Conservation (phyloP, 2,113 vertebrate genomes). For the Nesoenas mayeri region DNA sequence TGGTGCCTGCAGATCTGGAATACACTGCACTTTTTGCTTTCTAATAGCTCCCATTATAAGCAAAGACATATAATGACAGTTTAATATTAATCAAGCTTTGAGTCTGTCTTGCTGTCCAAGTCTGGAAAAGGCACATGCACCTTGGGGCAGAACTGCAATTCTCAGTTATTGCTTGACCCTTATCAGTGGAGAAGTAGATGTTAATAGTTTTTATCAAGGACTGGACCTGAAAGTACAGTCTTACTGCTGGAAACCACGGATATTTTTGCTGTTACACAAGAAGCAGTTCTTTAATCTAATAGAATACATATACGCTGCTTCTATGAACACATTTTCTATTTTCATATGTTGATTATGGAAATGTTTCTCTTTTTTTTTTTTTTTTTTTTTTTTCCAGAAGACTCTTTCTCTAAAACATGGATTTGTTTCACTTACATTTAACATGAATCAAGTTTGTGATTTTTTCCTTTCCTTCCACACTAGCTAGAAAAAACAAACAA, state of each 20-base stretch:
- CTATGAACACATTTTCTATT: not conserved
- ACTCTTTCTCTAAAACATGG: not conserved
- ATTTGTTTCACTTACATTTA: not conserved
- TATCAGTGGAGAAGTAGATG: not conserved
- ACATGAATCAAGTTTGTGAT: not conserved
- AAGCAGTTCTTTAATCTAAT: not conserved
- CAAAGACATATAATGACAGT: not conserved
- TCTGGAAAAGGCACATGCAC: not conserved
- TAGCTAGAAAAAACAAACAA: not conserved
- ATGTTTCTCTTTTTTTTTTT: not conserved
- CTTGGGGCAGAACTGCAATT: not conserved
- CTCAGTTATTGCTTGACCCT: not conserved
- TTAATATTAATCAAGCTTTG: not conserved
- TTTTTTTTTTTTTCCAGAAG: not conserved
- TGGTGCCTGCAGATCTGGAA: not conserved
- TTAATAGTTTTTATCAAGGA: not conserved
- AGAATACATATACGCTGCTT: not conserved
- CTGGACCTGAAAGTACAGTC: not conserved
- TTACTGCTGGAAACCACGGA: not conserved
- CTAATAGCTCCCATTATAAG: not conserved
- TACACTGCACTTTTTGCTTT: not conserved
- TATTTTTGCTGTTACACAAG: not conserved
- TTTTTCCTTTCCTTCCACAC: not conserved
- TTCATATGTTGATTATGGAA: not conserved
- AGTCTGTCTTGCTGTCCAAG: not conserved